A percentile compares a stretch with the other conserved stretches of the same genome.
Evolutionary conservation across 2,888 invertebrate genomes (phyloP).

Genomic region (Muschampia plurimacula): DNA sequence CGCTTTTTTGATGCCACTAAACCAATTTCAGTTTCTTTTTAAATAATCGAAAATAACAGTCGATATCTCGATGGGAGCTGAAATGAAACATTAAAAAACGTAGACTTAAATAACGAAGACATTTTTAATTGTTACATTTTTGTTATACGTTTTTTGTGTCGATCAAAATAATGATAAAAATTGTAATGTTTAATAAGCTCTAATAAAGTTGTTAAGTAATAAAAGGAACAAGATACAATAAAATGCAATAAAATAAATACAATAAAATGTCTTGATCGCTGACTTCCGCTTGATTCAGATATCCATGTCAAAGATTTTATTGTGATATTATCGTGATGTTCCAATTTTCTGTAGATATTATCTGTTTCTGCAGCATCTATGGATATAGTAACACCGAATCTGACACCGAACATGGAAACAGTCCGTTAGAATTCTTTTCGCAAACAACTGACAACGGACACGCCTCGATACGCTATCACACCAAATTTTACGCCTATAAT

Average conservation of each 20-base stretch:
- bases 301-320: conserved; percentile 39
- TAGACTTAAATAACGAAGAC: conserved; percentile 22
- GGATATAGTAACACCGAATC: conserved; percentile 50
- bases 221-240: conserved; percentile 21
- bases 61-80: conserved; percentile 9
- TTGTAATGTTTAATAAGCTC: conserved; percentile 6
- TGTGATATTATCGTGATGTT: conserved; percentile 47
- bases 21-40: conserved; percentile 37
- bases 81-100: background rate
- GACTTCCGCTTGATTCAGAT: conserved; percentile 37
- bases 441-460: conserved; percentile 61
- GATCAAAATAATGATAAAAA: conserved; percentile 28
- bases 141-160: background rate
- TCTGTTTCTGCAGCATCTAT: conserved; percentile 48
- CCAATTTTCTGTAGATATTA: conserved; percentile 57
- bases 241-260: background rate
- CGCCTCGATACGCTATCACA: conserved; percentile 64
- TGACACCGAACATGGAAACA: conserved; percentile 60
- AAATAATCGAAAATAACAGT: conserved; percentile 27
- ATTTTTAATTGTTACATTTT: conserved; percentile 26
- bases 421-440: conserved; percentile 77
- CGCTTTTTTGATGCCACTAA: conserved; percentile 23
- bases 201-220: conserved; percentile 30
- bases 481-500: conserved; percentile 72
- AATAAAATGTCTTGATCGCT: conserved; percentile 35